Evolutionary conservation across 2,797 vertebrate species (phyloP).

Genomic region (Pterois miles): DNA sequence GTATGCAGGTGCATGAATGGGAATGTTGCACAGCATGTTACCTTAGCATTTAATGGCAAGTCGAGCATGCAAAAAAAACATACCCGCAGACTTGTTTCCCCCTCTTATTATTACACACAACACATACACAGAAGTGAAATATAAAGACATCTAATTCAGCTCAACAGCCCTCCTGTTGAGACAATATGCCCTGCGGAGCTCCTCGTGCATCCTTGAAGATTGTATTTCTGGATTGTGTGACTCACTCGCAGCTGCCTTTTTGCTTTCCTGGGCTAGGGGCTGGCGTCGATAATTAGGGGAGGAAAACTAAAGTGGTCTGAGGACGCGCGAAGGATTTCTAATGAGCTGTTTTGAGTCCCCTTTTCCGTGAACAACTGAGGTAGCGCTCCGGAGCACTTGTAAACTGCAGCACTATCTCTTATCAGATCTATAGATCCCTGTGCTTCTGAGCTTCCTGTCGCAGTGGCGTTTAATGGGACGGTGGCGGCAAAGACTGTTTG

Average conservation of each 20-base stretch:
- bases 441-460: slow-evolving; percentile 51
- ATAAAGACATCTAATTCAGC: slow-evolving; percentile 38
- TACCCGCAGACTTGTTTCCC: not conserved
- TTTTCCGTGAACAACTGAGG: slow-evolving; percentile 34
- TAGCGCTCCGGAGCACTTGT: slow-evolving; percentile 29
- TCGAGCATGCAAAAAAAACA: slow-evolving; percentile 20
- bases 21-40: not conserved
- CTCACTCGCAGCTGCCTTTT: slow-evolving; percentile 56
- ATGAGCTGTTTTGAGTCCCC: slow-evolving; percentile 50
- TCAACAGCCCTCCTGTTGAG: slow-evolving; percentile 44
- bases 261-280: slow-evolving; percentile 49
- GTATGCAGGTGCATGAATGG: not conserved
- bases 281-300: slow-evolving; percentile 58
- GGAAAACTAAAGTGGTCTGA: slow-evolving; percentile 58
- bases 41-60: slow-evolving; percentile 16
- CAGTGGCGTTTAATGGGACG: slow-evolving; percentile 58
- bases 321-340: slow-evolving; percentile 54
- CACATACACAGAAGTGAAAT: slow-evolving; percentile 32
- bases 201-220: slow-evolving; percentile 37
- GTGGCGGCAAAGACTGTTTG: slow-evolving; percentile 15
- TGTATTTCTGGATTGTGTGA: slow-evolving; percentile 65
- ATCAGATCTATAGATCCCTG: slow-evolving; percentile 66
- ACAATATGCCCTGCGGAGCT: slow-evolving; percentile 44
- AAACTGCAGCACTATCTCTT: slow-evolving; percentile 53
- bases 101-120: slow-evolving; percentile 4